Base-by-base conservation (phyloP, 2,113 vertebrate species). In the Hiodon alosoides region DNA sequence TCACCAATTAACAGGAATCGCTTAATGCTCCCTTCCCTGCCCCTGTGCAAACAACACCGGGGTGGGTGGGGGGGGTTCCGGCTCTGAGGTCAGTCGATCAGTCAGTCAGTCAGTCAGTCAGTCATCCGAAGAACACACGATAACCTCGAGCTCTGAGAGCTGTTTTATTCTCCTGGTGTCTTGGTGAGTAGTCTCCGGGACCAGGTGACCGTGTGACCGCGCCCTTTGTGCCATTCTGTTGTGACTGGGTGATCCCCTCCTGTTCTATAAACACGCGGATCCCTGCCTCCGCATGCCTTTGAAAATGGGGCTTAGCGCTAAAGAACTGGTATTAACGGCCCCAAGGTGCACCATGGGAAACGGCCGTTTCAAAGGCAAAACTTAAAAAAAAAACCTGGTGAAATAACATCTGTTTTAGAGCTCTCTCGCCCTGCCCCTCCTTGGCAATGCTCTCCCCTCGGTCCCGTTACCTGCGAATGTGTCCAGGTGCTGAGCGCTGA, bases 401-500 rank as follows among this genome's bases (percentile, higher is more conserved):
- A 13, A 13, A 7, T 51, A 31, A 14, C 54, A 31, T 17, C 4
- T 55, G 53, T 70, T 16, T 48, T 46, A 11, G 0, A 54, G 13
- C 11, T 59, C 54, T 48, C 14, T 46, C n/a, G 54, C 17, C 52
- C 76, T 71, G 54, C 61, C 47, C 55, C 46, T 58, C 16, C 4
- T 53, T 61, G 62, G 64, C 53, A 2, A 68, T 16, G 51, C 6
- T n/a, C 31, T 46, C 8, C 7, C 16, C n/a, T 4, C 14, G 52
- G 54, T 62, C 13, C 17, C 3, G 3, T 76, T 92, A 99, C 97
- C 97, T 96, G 94, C 97, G 94, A 79, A 89, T 86, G 67, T 97
- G 96, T 82, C 92, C 93, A 2, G 95, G 93, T 54, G 95, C 83
- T 2, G 94, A 90, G 73, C 95, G 92, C 2, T 93, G 91, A 81